Evolutionary conservation across 2,888 invertebrate genomes (phyloP).

Genomic region (Subacronicta megacephala): DNA sequence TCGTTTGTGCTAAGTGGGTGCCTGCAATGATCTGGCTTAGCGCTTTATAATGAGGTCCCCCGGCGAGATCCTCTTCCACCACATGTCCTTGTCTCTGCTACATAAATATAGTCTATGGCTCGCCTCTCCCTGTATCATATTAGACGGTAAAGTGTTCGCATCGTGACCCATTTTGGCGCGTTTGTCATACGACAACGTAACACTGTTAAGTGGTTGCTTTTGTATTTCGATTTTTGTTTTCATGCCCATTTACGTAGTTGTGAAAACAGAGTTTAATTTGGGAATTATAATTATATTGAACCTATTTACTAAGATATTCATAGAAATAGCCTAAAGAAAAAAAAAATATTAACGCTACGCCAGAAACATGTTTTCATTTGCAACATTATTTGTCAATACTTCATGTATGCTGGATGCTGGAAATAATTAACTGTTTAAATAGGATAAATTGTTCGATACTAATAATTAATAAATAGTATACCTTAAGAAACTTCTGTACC

Average conservation of each 20-base stretch:
- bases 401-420: too few species aligned
- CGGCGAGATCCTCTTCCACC: constrained; percentile 65
- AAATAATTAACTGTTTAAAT: too few species aligned
- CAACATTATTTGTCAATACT: too few species aligned
- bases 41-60: constrained; percentile 81
- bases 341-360: too few species aligned
- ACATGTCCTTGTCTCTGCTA: constrained; percentile 58
- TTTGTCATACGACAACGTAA: constrained; percentile 22
- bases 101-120: constrained; percentile 51
- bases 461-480: too few species aligned
- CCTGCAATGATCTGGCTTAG: constrained; percentile 68
- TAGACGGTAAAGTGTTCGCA: constrained; percentile 56
- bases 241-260: not conserved
- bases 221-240: not conserved
- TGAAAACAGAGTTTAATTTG: not conserved
- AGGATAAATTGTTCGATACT: too few species aligned
- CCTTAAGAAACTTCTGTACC: too few species aligned
- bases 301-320: constrained; percentile 1
- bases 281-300: constrained; percentile 12
- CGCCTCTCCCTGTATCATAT: constrained; percentile 55
- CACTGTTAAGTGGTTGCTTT: constrained; percentile 20
- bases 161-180: constrained; percentile 53
- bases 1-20: constrained; percentile 63
- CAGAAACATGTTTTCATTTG: too few species aligned
- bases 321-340: too few species aligned